phyloP scores from a whole-genome alignment of 1,140 invertebrate species.

The Orius laevigatus region DNA sequence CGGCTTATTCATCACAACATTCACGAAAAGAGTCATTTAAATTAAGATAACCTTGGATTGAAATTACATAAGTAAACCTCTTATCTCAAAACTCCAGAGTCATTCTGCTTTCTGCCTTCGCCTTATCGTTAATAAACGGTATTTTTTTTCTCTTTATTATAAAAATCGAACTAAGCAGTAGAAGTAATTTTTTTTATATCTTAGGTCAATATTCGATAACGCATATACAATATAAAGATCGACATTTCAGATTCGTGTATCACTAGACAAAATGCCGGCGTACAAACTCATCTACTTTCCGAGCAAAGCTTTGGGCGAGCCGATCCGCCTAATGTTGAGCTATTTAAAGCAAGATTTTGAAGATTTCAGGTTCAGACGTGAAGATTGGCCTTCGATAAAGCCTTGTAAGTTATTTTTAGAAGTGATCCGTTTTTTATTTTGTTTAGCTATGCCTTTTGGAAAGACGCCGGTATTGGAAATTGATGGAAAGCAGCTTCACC shows the following conservation, averaged over 20 bases:
- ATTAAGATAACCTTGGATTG: too few species aligned
- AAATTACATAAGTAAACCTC: too few species aligned
- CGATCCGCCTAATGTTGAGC: slow-evolving; percentile 45
- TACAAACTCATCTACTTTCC: slow-evolving; percentile 51
- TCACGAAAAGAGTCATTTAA: too few species aligned
- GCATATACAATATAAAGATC: too few species aligned
- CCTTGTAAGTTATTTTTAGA: slow-evolving; percentile 26
- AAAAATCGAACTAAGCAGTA: too few species aligned
- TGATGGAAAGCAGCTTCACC: slow-evolving; percentile 32
- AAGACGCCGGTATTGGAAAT: slow-evolving; percentile 37
- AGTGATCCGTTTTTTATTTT: not conserved
- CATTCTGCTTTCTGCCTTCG: too few species aligned
- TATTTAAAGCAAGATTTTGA: slow-evolving; percentile 46
- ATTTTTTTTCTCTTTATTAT: too few species aligned
- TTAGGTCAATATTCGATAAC: too few species aligned
- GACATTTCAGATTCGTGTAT: slow-evolving; percentile 6
- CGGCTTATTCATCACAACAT: too few species aligned
- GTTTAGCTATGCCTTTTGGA: slow-evolving; percentile 33
- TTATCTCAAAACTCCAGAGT: too few species aligned
- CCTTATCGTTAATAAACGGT: too few species aligned
- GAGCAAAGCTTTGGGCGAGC: slow-evolving; percentile 46
- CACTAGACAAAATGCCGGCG: slow-evolving; percentile 9
- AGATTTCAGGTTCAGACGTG: slow-evolving; percentile 37
- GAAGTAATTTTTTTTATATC: too few species aligned
- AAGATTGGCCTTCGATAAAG: slow-evolving; percentile 34